Conservation (phyloP, 2,888 invertebrate species). For the Eupithecia inturbata region DNA sequence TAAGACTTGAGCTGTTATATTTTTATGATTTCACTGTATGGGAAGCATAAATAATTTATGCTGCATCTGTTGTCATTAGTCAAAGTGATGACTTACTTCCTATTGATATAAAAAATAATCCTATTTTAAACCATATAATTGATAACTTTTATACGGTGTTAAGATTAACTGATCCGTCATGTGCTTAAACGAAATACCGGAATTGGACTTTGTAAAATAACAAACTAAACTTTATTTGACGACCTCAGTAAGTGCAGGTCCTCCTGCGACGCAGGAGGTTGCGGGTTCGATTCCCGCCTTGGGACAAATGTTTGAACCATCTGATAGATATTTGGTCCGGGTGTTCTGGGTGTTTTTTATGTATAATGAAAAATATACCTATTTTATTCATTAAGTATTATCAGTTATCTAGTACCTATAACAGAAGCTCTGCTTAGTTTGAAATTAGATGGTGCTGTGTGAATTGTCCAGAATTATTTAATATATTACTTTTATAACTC, state of each 20-base stretch:
- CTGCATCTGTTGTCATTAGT: constrained; percentile 67
- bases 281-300: too few species aligned
- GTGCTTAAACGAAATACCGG: neutral
- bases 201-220: neutral
- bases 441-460: too few species aligned
- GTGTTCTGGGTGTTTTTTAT: too few species aligned
- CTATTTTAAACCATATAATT: constrained; percentile 33
- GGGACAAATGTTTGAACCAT: too few species aligned
- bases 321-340: too few species aligned
- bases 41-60: constrained; percentile 57
- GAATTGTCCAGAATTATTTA: too few species aligned
- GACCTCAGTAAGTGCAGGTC: too few species aligned
- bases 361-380: too few species aligned
- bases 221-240: neutral
- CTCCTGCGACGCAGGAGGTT: too few species aligned
- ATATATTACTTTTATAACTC: neutral
- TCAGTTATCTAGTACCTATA: too few species aligned
- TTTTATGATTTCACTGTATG: constrained; percentile 59
- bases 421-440: too few species aligned
- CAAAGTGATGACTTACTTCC: constrained; percentile 57
- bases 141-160: constrained; percentile 20
- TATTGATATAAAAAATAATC: constrained; percentile 48
- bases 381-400: too few species aligned
- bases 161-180: neutral
- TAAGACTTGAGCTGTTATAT: constrained; percentile 56